phyloP scores from a whole-genome alignment of 2,888 invertebrate genomes.

The Venusia cambrica region DNA sequence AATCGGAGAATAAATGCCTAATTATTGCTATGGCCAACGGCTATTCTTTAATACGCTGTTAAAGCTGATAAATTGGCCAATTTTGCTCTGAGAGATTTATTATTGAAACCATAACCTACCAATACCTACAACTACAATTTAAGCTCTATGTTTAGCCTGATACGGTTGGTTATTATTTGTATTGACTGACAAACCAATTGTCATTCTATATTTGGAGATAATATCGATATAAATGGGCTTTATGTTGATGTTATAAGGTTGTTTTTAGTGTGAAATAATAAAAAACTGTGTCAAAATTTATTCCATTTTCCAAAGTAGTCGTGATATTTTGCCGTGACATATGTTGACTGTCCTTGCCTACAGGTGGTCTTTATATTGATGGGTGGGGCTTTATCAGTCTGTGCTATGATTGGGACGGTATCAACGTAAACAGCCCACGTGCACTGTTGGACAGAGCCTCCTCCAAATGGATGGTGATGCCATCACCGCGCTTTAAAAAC shows the following conservation, averaged over 20 bases:
- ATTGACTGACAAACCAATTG: no score
- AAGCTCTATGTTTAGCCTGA: not conserved
- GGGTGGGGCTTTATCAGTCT: slow-evolving; percentile 3
- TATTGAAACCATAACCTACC: slow-evolving; percentile 9
- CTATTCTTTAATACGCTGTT: slow-evolving; percentile 36
- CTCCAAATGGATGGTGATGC: no score
- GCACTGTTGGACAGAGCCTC: no score
- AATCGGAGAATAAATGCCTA: slow-evolving; percentile 9
- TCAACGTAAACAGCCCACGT: no score
- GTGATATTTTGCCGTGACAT: slow-evolving; percentile 14
- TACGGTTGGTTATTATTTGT: not conserved
- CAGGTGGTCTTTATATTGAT: slow-evolving; percentile 12
- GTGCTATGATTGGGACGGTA: not conserved
- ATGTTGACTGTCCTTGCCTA: slow-evolving; percentile 16
- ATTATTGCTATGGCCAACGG: slow-evolving; percentile 4
- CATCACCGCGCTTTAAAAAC: no score
- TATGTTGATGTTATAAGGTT: not conserved
- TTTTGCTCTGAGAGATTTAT: slow-evolving; percentile 38
- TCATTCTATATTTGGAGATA: no score
- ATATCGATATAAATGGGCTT: not conserved
- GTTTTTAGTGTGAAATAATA: not conserved
- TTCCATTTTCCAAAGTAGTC: slow-evolving; percentile 10
- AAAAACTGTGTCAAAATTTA: slow-evolving; percentile 11
- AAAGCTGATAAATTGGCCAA: slow-evolving; percentile 48
- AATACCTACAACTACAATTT: not conserved